phyloP scores from a whole-genome alignment of 2,888 invertebrate species.

The Pedicia rivosa region DNA sequence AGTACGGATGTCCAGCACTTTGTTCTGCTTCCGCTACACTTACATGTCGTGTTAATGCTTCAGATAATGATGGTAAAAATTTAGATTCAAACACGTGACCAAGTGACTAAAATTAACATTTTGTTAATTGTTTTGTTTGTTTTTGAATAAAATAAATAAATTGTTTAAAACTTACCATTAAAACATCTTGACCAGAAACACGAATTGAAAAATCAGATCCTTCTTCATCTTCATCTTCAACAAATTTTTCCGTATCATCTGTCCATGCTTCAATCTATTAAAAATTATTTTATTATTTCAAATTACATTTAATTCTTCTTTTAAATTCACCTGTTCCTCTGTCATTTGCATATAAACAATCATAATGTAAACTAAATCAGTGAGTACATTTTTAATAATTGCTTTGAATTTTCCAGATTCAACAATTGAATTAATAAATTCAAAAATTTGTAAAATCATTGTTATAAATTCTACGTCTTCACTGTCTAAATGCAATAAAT shows the following conservation, averaged over 20 bases:
- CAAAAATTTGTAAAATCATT: slow-evolving; percentile 47
- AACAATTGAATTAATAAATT: slow-evolving; percentile 45
- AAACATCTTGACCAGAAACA: slow-evolving; percentile 45
- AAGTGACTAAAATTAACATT: slow-evolving; percentile 22
- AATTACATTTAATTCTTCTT: too few relatives aligned
- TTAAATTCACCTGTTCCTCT: slow-evolving; percentile 37
- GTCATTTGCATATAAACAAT: slow-evolving; percentile 54
- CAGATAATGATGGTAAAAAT: slow-evolving; percentile 37
- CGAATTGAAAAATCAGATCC: slow-evolving; percentile 45
- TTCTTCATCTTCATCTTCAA: slow-evolving; percentile 50
- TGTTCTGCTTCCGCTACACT: slow-evolving; percentile 37
- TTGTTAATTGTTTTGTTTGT: neutral
- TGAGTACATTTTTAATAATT: slow-evolving; percentile 39
- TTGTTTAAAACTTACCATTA: slow-evolving; percentile 31
- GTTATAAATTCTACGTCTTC: slow-evolving; percentile 46
- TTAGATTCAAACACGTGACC: slow-evolving; percentile 37
- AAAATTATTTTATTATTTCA: too few relatives aligned
- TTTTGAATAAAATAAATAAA: neutral
- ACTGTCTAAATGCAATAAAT: slow-evolving; percentile 29
- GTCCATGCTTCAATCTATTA: slow-evolving; percentile 38
- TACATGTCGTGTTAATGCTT: slow-evolving; percentile 41
- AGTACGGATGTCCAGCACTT: slow-evolving; percentile 30
- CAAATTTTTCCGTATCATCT: slow-evolving; percentile 45
- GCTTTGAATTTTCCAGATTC: slow-evolving; percentile 38
- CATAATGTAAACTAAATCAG: slow-evolving; percentile 47